These are phyloP conservation scores for Mimachlamys varia DNA, from an alignment of 2,888 invertebrate species.

Conservation along the genomic window DNA sequence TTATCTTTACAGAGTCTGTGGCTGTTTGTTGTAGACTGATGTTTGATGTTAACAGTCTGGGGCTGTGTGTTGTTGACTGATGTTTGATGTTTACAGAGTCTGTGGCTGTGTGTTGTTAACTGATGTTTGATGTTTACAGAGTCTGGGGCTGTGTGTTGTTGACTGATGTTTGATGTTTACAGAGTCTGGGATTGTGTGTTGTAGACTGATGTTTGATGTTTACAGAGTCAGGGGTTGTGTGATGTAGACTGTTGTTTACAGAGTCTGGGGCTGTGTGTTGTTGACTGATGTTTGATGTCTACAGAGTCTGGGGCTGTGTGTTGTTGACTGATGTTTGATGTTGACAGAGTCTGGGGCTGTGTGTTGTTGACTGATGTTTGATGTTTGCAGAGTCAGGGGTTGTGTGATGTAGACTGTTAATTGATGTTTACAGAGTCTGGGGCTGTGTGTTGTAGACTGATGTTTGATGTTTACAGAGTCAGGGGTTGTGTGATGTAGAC, in stretches of 20 bases:
- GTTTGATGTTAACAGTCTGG: too few relatives aligned
- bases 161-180: slow-evolving; percentile 50
- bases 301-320: slow-evolving; percentile 74
- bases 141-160: slow-evolving; percentile 72
- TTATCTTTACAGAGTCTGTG: too few relatives aligned
- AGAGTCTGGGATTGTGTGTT: slow-evolving; percentile 76
- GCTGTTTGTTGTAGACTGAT: too few relatives aligned
- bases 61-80: too few relatives aligned
- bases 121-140: slow-evolving; percentile 64
- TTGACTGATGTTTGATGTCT: slow-evolving; percentile 50
- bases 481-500: slow-evolving; percentile 65
- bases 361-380: slow-evolving; percentile 61
- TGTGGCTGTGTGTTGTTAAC: too few relatives aligned
- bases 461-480: slow-evolving; percentile 69
- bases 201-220: slow-evolving; percentile 51
- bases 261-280: slow-evolving; percentile 75
- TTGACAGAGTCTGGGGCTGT: slow-evolving; percentile 75
- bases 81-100: too few relatives aligned
- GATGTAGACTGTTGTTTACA: slow-evolving; percentile 58
- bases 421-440: slow-evolving; percentile 71
- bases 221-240: slow-evolving; percentile 74
- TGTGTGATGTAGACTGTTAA: too few relatives aligned
- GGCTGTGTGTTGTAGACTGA: slow-evolving; percentile 68
- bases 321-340: slow-evolving; percentile 57
- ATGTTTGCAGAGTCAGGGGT: slow-evolving; percentile 73